Conservation (phyloP, 2,888 invertebrate species). For the Cepaea hortensis region DNA sequence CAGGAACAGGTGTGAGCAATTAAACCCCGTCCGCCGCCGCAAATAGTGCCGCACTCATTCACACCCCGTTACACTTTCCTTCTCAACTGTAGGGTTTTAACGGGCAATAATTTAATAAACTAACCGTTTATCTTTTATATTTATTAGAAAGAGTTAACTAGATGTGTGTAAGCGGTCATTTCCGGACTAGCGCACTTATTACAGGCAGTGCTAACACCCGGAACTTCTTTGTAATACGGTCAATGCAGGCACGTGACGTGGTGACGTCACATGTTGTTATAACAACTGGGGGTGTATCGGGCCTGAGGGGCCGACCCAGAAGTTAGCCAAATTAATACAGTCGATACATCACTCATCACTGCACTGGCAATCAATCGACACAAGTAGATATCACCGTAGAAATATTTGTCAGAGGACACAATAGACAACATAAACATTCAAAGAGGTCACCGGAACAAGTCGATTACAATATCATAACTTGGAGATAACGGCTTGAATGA, state of each 20-base stretch:
- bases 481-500: too few relatives aligned
- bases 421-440: too few relatives aligned
- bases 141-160: not conserved
- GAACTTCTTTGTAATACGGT: slow-evolving; percentile 59
- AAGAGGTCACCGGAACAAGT: too few relatives aligned
- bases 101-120: not conserved
- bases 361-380: too few relatives aligned
- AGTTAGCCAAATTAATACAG: too few relatives aligned
- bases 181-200: slow-evolving; percentile 19
- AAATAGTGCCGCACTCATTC: slow-evolving; percentile 51
- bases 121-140: not conserved
- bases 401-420: too few relatives aligned
- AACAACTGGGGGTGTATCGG: slow-evolving; percentile 59
- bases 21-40: slow-evolving; percentile 51
- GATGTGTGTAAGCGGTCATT: not conserved
- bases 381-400: too few relatives aligned
- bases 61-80: too few relatives aligned
- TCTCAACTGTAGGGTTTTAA: not conserved
- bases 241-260: slow-evolving; percentile 61
- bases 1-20: slow-evolving; percentile 53
- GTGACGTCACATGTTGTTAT: slow-evolving; percentile 72
- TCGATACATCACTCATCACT: too few relatives aligned
- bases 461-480: too few relatives aligned
- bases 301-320: too few relatives aligned
- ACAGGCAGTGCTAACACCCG: slow-evolving; percentile 29